Evolutionary conservation across 2,113 vertebrate species (phyloP).

Genomic region (Furnarius figulus): DNA sequence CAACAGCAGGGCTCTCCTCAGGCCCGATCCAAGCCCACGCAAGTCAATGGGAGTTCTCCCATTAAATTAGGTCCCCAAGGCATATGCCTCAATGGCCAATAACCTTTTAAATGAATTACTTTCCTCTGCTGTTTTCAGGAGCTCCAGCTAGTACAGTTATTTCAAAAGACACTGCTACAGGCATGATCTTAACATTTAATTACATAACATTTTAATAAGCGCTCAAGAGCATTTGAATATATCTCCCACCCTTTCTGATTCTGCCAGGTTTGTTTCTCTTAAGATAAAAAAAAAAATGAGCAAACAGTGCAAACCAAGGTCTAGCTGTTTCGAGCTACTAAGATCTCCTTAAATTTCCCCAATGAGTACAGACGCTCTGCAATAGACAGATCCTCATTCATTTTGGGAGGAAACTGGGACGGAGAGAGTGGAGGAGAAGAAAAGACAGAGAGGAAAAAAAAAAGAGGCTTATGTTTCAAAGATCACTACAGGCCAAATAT

Average conservation of each 20-base stretch:
- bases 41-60: slow-evolving; percentile 11
- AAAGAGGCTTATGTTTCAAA: slow-evolving; percentile 39
- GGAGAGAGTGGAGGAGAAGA: slow-evolving; percentile 13
- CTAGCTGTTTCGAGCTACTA: background rate
- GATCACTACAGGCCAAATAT: slow-evolving; percentile 58
- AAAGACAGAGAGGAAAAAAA: background rate
- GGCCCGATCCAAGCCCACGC: background rate
- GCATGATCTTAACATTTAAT: slow-evolving; percentile 55
- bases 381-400: slow-evolving; percentile 18
- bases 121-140: slow-evolving; percentile 2
- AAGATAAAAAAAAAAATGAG: background rate
- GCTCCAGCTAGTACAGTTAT: background rate
- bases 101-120: slow-evolving; percentile 32
- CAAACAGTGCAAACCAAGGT: background rate
- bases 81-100: background rate
- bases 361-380: background rate
- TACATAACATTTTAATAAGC: slow-evolving; percentile 49
- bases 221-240: background rate
- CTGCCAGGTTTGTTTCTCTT: slow-evolving; percentile 1
- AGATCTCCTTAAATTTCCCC: slow-evolving; percentile 23
- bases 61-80: slow-evolving; percentile 12
- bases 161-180: slow-evolving; percentile 47
- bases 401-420: slow-evolving; percentile 19
- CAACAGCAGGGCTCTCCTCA: background rate
- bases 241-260: slow-evolving; percentile 33